Conservation (phyloP, 2,888 invertebrate genomes). For the Tolmerus cingulatus region DNA sequence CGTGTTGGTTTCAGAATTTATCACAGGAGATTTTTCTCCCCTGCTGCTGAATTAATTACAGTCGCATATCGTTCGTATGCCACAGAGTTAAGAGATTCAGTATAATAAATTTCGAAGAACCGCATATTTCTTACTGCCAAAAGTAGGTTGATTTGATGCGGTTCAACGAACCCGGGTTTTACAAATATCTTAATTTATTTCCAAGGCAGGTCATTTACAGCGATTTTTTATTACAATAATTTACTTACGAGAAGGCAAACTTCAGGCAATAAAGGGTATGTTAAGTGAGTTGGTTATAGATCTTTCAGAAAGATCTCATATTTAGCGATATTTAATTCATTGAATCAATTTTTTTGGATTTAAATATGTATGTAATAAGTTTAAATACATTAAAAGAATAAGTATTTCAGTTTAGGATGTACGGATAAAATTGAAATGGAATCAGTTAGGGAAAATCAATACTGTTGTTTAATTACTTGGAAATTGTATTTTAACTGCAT, state of each 20-base stretch:
- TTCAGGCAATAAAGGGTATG: neutral
- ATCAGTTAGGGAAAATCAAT: too few species aligned
- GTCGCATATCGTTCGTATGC: neutral
- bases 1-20: neutral
- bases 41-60: neutral
- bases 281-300: neutral
- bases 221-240: neutral
- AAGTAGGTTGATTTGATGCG: neutral
- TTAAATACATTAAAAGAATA: too few species aligned
- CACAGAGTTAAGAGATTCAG: neutral
- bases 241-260: neutral
- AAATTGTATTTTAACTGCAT: too few species aligned
- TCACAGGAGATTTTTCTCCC: neutral
- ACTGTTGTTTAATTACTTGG: too few species aligned
- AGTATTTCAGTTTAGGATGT: neutral
- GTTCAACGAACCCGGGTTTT: neutral
- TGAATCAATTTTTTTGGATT: neutral
- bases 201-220: neutral
- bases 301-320: neutral
- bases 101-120: neutral
- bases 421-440: neutral
- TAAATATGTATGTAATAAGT: neutral
- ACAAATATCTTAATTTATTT: neutral
- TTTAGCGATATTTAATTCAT: neutral
- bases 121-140: neutral